Conservation (phyloP, 2,888 invertebrate species). For the Phasia obesa region DNA sequence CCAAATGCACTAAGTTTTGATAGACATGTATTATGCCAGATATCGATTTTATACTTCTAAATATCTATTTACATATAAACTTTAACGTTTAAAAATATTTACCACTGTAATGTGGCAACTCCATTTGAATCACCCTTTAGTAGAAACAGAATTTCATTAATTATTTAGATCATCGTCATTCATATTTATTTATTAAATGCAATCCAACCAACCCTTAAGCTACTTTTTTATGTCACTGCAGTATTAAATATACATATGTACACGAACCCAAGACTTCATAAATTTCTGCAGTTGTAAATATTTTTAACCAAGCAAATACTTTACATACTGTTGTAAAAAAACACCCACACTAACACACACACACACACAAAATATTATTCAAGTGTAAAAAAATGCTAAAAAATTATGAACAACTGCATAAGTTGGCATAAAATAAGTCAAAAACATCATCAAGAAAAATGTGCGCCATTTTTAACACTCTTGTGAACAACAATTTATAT, state of each 20-base stretch:
- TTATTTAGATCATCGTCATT: conserved; percentile 51
- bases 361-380: conserved; percentile 30
- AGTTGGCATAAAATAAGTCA: conserved; percentile 26
- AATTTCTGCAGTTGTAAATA: conserved; percentile 17
- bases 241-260: conserved; percentile 56
- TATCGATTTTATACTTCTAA: too few relatives aligned
- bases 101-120: too few relatives aligned
- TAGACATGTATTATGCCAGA: too few relatives aligned
- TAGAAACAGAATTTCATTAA: too few relatives aligned
- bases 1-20: too few relatives aligned
- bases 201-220: conserved; percentile 35
- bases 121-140: too few relatives aligned
- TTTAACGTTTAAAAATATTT: too few relatives aligned
- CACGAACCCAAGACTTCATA: conserved; percentile 2
- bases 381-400: conserved; percentile 34
- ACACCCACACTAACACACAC: too few relatives aligned
- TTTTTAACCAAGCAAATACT: conserved; percentile 23
- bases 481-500: conserved; percentile 41
- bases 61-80: too few relatives aligned
- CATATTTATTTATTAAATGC: conserved; percentile 53
- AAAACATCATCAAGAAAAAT: conserved; percentile 40
- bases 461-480: conserved; percentile 52
- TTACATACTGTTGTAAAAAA: not conserved
- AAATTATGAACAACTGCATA: conserved; percentile 60
- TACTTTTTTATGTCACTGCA: conserved; percentile 54